Percentiles rank a stretch among this genome's conserved stretches.
These are phyloP conservation scores for Passer domesticus DNA, from an alignment of 2,113 vertebrate genomes.

Conservation along the genomic window DNA sequence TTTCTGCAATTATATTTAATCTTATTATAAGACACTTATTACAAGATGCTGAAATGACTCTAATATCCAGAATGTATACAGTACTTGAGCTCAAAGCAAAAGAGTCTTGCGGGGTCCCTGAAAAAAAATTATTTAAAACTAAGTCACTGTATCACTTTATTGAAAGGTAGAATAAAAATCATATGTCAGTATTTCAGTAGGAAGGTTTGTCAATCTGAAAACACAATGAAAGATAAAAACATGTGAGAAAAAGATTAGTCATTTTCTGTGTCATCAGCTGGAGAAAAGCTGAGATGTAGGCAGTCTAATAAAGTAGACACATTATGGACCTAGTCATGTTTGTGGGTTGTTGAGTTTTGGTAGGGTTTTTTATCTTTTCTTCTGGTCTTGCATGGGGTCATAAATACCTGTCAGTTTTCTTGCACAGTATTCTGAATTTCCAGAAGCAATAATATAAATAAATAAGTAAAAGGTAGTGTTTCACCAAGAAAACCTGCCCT, in stretches of 20 bases:
- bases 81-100: neutral
- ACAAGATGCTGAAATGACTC: neutral
- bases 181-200: neutral
- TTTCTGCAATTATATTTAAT: neutral
- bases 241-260: neutral
- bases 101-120: rapidly evolving
- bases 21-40: neutral
- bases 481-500: neutral
- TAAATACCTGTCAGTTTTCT: neutral
- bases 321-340: neutral
- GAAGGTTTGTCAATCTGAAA: neutral
- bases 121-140: neutral
- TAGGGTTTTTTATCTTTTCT: neutral
- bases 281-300: neutral
- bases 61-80: neutral
- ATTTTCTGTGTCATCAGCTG: neutral
- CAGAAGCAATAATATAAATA: neutral
- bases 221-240: neutral
- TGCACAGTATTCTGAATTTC: neutral
- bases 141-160: neutral
- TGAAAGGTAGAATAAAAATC: neutral
- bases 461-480: neutral
- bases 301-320: neutral
- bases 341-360: rapidly evolving
- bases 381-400: neutral